Evolutionary conservation across 2,888 invertebrate genomes (phyloP).

Genomic region (Ptychoptera contaminata): DNA sequence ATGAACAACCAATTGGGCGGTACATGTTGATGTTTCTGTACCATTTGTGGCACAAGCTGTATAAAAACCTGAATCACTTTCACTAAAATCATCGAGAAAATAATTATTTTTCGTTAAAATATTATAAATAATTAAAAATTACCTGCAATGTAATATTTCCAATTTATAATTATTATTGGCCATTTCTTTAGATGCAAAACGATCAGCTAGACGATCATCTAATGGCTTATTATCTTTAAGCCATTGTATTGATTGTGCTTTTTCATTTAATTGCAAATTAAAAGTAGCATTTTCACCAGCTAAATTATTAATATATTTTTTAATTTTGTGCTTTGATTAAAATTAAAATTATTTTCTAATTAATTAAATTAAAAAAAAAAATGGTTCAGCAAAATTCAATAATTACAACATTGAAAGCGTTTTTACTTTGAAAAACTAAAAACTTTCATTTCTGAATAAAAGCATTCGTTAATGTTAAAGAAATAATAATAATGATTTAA

Average conservation of each 20-base stretch:
- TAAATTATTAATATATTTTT: constrained; percentile 23
- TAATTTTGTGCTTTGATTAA: too few relatives aligned
- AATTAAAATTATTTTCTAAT: too few relatives aligned
- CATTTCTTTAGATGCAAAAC: constrained; percentile 45
- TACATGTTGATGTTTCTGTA: constrained; percentile 66
- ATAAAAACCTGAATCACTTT: constrained; percentile 77
- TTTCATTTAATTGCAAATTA: constrained; percentile 55
- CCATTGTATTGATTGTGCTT: constrained; percentile 59
- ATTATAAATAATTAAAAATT: constrained; percentile 15
- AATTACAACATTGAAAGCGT: neutral
- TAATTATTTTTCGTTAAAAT: neutral
- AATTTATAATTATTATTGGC: constrained; percentile 50
- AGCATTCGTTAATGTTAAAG: too few relatives aligned
- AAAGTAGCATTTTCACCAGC: constrained; percentile 73
- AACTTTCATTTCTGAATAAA: neutral
- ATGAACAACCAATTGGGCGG: constrained; percentile 74
- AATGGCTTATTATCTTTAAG: constrained; percentile 75
- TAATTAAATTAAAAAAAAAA: neutral
- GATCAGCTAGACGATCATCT: constrained; percentile 57
- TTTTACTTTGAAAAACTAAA: neutral
- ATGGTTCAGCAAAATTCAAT: neutral
- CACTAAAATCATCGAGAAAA: constrained; percentile 20
- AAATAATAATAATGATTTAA: too few relatives aligned
- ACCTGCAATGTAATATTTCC: constrained; percentile 52
- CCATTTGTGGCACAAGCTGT: constrained; percentile 73